These are phyloP conservation scores for Thaumetopoea pityocampa DNA, from an alignment of 1,140 invertebrate species.

Conservation along the genomic window DNA sequence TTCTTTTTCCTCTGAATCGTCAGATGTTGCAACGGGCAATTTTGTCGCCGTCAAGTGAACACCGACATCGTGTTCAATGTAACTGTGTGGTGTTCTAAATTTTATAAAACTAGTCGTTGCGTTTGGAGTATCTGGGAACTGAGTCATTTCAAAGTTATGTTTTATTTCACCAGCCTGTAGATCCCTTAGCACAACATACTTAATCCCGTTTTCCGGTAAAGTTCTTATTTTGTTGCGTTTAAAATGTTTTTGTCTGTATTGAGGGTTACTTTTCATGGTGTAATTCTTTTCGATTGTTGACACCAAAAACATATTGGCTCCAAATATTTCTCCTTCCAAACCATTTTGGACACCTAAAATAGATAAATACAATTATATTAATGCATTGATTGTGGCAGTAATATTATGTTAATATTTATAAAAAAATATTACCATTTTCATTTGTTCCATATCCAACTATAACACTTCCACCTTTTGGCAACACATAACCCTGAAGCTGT, in stretches of 20 bases:
- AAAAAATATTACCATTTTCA: conserved; percentile 76
- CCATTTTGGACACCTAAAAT: conserved; percentile 77
- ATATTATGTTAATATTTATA: too few relatives aligned
- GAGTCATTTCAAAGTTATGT: conserved; percentile 24
- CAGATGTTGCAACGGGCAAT: neutral
- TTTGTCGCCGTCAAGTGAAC: conserved; percentile 17
- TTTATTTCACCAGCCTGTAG: conserved; percentile 27
- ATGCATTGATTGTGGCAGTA: neutral
- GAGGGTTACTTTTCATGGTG: conserved; percentile 41
- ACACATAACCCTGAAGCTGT: conserved; percentile 71
- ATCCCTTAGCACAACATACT: conserved; percentile 46
- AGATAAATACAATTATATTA: conserved; percentile 4
- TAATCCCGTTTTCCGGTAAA: conserved; percentile 22
- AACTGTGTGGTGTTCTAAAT: conserved; percentile 33
- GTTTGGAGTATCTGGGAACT: conserved; percentile 12
- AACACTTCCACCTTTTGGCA: conserved; percentile 78
- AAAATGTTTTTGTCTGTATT: conserved; percentile 40
- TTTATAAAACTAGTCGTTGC: conserved; percentile 33
- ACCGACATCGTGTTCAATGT: conserved; percentile 36
- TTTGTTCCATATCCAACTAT: conserved; percentile 82
- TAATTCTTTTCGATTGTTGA: conserved; percentile 75
- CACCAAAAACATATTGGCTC: conserved; percentile 79
- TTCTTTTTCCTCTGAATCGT: conserved; percentile 26
- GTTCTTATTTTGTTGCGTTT: conserved; percentile 44
- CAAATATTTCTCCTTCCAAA: conserved; percentile 81